Evolutionary conservation across 2,888 invertebrate species (phyloP).

Genomic region (Aspidiotus destructor): DNA sequence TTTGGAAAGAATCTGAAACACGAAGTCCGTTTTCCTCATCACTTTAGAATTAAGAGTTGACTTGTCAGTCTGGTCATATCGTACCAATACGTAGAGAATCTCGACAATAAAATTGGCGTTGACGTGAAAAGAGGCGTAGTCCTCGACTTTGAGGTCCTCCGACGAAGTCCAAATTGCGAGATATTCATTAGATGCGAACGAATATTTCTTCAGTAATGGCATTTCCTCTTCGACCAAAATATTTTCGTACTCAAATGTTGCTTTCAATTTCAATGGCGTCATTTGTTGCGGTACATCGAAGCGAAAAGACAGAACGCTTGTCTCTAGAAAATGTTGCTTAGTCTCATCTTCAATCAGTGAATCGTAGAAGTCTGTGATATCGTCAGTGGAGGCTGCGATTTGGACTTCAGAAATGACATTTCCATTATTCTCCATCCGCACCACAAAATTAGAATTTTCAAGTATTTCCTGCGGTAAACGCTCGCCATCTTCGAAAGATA

Average conservation of each 20-base stretch:
- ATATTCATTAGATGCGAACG: slow-evolving; percentile 41
- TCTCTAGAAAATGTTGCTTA: slow-evolving; percentile 37
- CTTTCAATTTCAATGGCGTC: slow-evolving; percentile 35
- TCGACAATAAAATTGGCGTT: slow-evolving; percentile 45
- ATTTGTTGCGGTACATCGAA: slow-evolving; percentile 38
- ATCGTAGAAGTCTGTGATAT: slow-evolving; percentile 18
- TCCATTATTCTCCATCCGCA: slow-evolving; percentile 37
- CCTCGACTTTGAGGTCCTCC: slow-evolving; percentile 43
- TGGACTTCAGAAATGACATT: slow-evolving; percentile 36
- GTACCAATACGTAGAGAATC: slow-evolving; percentile 47
- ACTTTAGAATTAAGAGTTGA: not conserved
- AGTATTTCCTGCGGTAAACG: slow-evolving; percentile 40
- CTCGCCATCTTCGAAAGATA: slow-evolving; percentile 41
- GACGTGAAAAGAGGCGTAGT: slow-evolving; percentile 49
- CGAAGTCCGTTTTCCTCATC: too few relatives aligned
- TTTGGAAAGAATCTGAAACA: slow-evolving; percentile 45
- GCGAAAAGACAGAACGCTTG: slow-evolving; percentile 39
- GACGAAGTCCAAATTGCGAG: slow-evolving; percentile 46
- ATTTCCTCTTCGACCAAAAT: slow-evolving; percentile 35
- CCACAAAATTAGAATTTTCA: slow-evolving; percentile 37
- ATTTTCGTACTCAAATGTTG: slow-evolving; percentile 33
- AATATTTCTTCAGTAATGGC: slow-evolving; percentile 36
- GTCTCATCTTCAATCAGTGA: slow-evolving; percentile 30
- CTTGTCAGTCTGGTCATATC: slow-evolving; percentile 33
- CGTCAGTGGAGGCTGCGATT: slow-evolving; percentile 5